These are phyloP conservation scores for Centropyge bicolor DNA, from an alignment of 2,797 vertebrate species.

Conservation along the genomic window DNA sequence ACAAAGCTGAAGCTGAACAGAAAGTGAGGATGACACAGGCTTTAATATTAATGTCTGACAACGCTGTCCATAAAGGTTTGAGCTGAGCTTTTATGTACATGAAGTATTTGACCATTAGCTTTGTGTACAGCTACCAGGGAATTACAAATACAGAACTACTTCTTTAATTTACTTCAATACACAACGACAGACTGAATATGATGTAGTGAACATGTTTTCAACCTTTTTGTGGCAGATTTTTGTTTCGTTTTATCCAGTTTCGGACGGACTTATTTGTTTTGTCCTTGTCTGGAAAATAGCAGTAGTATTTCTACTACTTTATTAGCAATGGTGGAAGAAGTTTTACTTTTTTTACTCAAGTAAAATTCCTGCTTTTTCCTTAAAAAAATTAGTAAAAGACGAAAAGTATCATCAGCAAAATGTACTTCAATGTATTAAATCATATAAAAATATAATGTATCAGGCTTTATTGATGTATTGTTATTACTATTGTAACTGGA, in stretches of 20 bases:
- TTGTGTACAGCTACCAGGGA: too few relatives aligned
- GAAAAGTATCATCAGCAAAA: too few relatives aligned
- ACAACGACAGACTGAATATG: too few relatives aligned
- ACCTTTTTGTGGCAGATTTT: neutral
- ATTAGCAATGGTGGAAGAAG: neutral
- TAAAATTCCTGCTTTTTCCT: neutral
- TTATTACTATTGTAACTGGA: too few relatives aligned
- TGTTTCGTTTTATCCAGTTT: neutral
- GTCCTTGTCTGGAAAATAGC: neutral
- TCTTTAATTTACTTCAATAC: too few relatives aligned
- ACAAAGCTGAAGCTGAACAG: conserved; percentile 29
- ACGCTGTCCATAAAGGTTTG: neutral
- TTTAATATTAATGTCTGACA: conserved; percentile 46
- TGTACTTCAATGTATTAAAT: too few relatives aligned
- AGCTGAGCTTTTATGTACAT: neutral
- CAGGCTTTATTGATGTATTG: too few relatives aligned
- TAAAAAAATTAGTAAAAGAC: too few relatives aligned
- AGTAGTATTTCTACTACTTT: neutral
- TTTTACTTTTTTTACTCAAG: neutral
- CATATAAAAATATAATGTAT: too few relatives aligned
- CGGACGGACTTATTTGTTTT: neutral
- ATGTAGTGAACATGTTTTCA: neutral
- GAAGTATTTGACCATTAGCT: neutral
- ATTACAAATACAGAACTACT: neutral
- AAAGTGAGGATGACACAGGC: conserved; percentile 32